These are phyloP conservation scores for Barypeithes pellucidus DNA, from an alignment of 2,888 invertebrate species.

Conservation along the genomic window DNA sequence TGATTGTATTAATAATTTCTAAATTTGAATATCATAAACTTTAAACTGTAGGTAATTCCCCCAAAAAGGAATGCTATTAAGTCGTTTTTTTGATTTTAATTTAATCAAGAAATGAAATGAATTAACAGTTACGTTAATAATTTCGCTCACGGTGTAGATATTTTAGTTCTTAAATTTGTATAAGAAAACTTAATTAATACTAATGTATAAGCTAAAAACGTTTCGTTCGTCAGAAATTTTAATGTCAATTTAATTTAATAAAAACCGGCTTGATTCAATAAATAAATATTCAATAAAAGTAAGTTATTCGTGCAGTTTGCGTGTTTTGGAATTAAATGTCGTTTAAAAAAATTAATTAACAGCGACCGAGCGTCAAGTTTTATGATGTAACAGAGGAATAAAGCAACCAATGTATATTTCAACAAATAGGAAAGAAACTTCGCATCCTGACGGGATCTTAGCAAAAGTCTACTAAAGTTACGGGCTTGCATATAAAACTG, in stretches of 20 bases:
- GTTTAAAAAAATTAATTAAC: slow-evolving; percentile 35
- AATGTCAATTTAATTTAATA: background rate
- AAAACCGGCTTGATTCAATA: background rate
- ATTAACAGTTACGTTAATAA: too few relatives aligned
- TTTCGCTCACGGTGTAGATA: too few relatives aligned
- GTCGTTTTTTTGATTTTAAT: too few relatives aligned
- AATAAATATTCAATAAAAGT: slow-evolving; percentile 6
- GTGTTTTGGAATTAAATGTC: slow-evolving; percentile 30
- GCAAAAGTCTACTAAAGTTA: slow-evolving; percentile 36
- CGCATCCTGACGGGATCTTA: slow-evolving; percentile 24
- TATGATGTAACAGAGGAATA: slow-evolving; percentile 38
- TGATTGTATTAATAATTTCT: too few relatives aligned
- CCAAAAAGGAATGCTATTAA: too few relatives aligned
- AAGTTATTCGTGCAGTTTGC: slow-evolving; percentile 15
- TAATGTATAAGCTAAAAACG: too few relatives aligned
- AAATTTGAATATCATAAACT: too few relatives aligned
- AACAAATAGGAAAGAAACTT: slow-evolving; percentile 41
- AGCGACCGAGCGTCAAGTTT: slow-evolving; percentile 19
- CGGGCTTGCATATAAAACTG: slow-evolving; percentile 25
- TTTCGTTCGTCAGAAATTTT: too few relatives aligned
- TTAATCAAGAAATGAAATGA: too few relatives aligned
- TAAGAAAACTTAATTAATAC: too few relatives aligned
- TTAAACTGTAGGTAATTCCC: too few relatives aligned
- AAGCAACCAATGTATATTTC: slow-evolving; percentile 12
- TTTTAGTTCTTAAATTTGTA: too few relatives aligned